Evolutionary conservation across 2,113 vertebrate genomes (phyloP).

Genomic region (Oryctolagus cuniculus): mOryCun1.1 NC_091438.1:87406501-87407000

Average conservation of each 20-base stretch:
- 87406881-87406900: neutral
- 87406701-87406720: neutral
- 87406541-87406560: slow-evolving; percentile 56
- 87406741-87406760: neutral
- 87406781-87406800: neutral
- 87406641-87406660: slow-evolving; percentile 45
- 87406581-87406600: slow-evolving; percentile 69
- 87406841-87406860: neutral
- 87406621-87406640: slow-evolving; percentile 7
- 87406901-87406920: neutral
- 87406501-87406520: slow-evolving; percentile 27
- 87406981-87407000: neutral
- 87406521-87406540: slow-evolving; percentile 50
- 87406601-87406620: slow-evolving; percentile 70
- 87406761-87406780: neutral
- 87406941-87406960: neutral
- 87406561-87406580: slow-evolving; percentile 68
- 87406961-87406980: neutral
- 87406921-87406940: neutral
- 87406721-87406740: neutral
- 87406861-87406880: neutral
- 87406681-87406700: neutral
- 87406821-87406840: neutral
- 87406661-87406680: slow-evolving; percentile 14
- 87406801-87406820: neutral